Percentiles rank a stretch among this genome's conserved stretches.
Conservation (phyloP, 2,888 invertebrate genomes). For the Andrena bicolor region DNA sequence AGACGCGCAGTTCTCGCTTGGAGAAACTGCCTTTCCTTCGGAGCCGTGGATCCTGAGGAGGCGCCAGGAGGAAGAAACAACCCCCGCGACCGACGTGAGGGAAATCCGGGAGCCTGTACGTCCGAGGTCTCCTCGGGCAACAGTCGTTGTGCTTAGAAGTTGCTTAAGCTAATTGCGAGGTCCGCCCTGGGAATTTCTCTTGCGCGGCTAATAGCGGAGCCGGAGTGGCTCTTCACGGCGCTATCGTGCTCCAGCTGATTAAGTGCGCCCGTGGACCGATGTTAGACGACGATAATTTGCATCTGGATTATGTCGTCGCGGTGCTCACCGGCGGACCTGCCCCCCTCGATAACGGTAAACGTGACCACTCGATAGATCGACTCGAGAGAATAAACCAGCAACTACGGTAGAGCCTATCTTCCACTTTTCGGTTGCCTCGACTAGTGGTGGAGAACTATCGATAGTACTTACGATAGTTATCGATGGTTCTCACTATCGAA, state of each 20-base stretch:
- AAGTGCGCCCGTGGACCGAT: slow-evolving; percentile 54
- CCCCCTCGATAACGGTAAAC: neutral
- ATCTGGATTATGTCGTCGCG: slow-evolving; percentile 40
- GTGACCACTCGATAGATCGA: slow-evolving; percentile 5
- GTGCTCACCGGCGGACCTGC: neutral
- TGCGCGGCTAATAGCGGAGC: slow-evolving; percentile 44
- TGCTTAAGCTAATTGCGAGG: slow-evolving; percentile 69
- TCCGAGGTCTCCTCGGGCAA: slow-evolving; percentile 12
- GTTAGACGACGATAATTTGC: slow-evolving; percentile 55
- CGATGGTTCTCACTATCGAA: too few relatives aligned
- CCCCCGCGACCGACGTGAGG: slow-evolving; percentile 49
- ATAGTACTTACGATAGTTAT: too few relatives aligned
- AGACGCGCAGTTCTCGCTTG: neutral
- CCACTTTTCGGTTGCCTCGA: too few relatives aligned
- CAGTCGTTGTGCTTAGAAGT: slow-evolving; percentile 63
- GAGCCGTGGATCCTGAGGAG: neutral
- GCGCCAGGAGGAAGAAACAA: neutral
- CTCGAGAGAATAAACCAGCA: neutral
- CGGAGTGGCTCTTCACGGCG: slow-evolving; percentile 49
- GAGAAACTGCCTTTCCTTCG: neutral
- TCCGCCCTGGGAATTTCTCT: slow-evolving; percentile 60
- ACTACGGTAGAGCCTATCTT: too few relatives aligned
- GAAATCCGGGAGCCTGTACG: slow-evolving; percentile 47
- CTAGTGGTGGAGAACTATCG: too few relatives aligned
- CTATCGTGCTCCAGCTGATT: slow-evolving; percentile 53